These are phyloP conservation scores for Pogonophryne albipinna DNA, from an alignment of 2,797 vertebrate genomes.

Conservation along the genomic window DNA sequence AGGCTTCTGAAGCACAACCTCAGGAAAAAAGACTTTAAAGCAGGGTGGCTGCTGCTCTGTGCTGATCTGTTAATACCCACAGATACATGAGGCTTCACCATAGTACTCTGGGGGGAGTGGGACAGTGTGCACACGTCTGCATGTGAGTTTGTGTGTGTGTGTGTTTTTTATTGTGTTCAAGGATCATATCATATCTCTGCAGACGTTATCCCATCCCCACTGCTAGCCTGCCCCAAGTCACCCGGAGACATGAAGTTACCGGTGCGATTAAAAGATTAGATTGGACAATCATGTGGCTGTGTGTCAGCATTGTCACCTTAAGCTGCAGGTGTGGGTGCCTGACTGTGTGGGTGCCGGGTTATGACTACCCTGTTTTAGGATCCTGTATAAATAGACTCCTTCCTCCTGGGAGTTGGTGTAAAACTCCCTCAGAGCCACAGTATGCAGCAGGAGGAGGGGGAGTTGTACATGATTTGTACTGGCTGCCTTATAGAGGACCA, in stretches of 20 bases:
- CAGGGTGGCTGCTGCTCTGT: constrained; percentile 74
- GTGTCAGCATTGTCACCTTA: constrained; percentile 73
- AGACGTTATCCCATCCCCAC: constrained; percentile 69
- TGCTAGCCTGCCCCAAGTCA: constrained; percentile 58
- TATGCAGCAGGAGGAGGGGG: constrained; percentile 56
- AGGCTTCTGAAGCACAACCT: constrained; percentile 83
- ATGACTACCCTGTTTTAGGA: constrained; percentile 64
- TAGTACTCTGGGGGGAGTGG: constrained; percentile 61
- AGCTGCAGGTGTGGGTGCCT: constrained; percentile 42
- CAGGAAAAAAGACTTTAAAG: constrained; percentile 84
- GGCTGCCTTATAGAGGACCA: constrained; percentile 47
- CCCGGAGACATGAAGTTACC: constrained; percentile 72
- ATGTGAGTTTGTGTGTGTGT: constrained; percentile 57
- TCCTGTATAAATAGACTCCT: constrained; percentile 72
- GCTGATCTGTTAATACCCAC: constrained; percentile 83
- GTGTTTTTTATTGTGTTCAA: constrained; percentile 53
- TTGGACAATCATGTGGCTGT: constrained; percentile 68
- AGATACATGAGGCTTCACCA: constrained; percentile 71
- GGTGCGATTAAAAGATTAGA: constrained; percentile 83
- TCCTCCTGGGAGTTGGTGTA: constrained; percentile 67
- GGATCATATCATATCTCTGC: constrained; percentile 75
- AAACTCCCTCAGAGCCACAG: constrained; percentile 62
- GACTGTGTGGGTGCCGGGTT: background rate
- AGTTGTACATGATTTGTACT: constrained; percentile 55
- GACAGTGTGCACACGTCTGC: constrained; percentile 54